phyloP scores from a whole-genome alignment of 2,113 vertebrate genomes.

The Phoxinus phoxinus region DNA sequence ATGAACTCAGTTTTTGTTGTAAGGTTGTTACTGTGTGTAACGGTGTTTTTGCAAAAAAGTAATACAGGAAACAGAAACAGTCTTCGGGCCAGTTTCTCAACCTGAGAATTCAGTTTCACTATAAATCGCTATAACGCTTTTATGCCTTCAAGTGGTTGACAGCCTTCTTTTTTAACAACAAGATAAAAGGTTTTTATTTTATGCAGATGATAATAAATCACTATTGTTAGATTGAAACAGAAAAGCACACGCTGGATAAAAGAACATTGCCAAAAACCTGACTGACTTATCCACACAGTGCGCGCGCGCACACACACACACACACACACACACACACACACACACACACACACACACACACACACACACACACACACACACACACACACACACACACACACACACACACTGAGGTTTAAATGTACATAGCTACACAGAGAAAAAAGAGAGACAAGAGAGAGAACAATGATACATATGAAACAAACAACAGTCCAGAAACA shows the following conservation, averaged over 20 bases:
- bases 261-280: constrained; percentile 18
- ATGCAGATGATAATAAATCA: not conserved
- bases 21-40: not conserved
- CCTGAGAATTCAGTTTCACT: constrained; percentile 47
- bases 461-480: constrained; percentile 26
- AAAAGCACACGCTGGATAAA: constrained; percentile 10
- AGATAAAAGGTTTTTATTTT: not conserved
- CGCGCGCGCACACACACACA: no score
- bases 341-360: no score
- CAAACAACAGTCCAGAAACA: constrained; percentile 18
- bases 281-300: constrained; percentile 28
- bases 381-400: not conserved
- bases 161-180: not conserved
- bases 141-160: constrained; percentile 19
- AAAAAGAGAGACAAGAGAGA: not conserved
- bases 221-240: not conserved
- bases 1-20: constrained; percentile 2
- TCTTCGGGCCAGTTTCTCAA: constrained; percentile 50
- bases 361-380: no score
- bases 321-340: no score
- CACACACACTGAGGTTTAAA: constrained; percentile 35
- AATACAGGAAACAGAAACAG: constrained; percentile 44
- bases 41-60: constrained; percentile 26
- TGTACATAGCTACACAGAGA: constrained; percentile 32
- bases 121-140: not conserved